Base-by-base conservation (phyloP, 92 coral and sea anemone species). In the Pocillopora grandis region DNA sequence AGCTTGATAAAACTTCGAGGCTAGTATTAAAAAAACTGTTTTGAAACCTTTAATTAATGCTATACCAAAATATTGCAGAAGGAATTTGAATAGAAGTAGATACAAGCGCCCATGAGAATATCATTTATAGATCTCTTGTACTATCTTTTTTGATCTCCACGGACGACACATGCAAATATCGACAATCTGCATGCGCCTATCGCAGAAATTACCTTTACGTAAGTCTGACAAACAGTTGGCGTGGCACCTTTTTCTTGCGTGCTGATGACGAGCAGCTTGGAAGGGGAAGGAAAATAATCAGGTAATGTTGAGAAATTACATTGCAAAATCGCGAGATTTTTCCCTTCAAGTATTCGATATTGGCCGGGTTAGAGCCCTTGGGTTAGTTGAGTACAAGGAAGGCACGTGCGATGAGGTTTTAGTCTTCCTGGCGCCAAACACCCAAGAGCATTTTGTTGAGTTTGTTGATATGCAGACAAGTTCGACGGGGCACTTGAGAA, bases 401-500 rank as follows among this genome's bases (percentile, higher is more conserved):
- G 86, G 73, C 74, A 18, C 83, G 74, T 86, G 86, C 76, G 19
- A 81, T 21, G 21, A 35, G 66, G 84, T 35, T 65, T 19, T 60
- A 73, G 80, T 61, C 83, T 14, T 17, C 60, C 35, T 76, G 89
- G 88, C 89, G 92, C 92, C 92, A 57, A 81, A 77, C 80, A 76
- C 84, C 81, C 81, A 31, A 60, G 52, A 78, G 86, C 90, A 87
- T 87, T 87, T 77, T 60, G 70, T 17, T 66, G 21, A 78, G 81
- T 80, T 60, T 78, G 77, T 74, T 75, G 84, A 82, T 70, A 90
- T 82, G 88, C 90, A 85, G 94, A 88, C 92, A 75, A 62, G 80
- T 74, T 62, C 73, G 80, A 83, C 86, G 81, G 84, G 86, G 70
- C 86, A 78, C 98, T 94, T 92, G 98, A 94, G 86, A 80, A 92